Conservation (phyloP, 2,797 vertebrate genomes). For the Mormyrus hasselquistii region DNA sequence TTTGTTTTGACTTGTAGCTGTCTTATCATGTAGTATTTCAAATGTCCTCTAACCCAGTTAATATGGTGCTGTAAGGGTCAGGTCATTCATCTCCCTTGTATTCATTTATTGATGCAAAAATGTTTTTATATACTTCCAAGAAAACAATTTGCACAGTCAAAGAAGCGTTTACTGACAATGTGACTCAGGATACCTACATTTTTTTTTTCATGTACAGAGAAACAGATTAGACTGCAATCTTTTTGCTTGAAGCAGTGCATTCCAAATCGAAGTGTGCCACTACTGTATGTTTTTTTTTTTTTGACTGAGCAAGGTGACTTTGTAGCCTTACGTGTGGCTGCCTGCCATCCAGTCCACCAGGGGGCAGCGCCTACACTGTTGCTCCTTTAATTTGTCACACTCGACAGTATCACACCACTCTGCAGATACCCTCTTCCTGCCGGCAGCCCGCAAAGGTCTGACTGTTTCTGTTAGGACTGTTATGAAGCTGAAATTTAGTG, state of each 20-base stretch:
- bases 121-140: neutral
- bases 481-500: neutral
- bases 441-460: neutral
- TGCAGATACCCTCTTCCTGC: neutral
- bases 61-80: neutral
- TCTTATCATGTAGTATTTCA: neutral
- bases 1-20: neutral
- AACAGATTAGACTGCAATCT: neutral
- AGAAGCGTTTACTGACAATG: neutral
- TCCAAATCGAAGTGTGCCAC: constrained; percentile 7
- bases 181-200: neutral
- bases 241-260: constrained; percentile 7
- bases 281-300: constrained; percentile 5
- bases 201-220: neutral
- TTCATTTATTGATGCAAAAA: neutral
- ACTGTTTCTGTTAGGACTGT: constrained; percentile 7
- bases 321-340: neutral
- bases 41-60: neutral
- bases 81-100: neutral
- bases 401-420: neutral
- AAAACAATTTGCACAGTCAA: neutral
- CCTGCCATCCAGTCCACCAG: constrained; percentile 14
- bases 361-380: constrained; percentile 19
- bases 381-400: neutral
- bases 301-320: constrained; percentile 6